Conservation (phyloP, 2,113 vertebrate species). For the Donacobius atricapilla region DNA sequence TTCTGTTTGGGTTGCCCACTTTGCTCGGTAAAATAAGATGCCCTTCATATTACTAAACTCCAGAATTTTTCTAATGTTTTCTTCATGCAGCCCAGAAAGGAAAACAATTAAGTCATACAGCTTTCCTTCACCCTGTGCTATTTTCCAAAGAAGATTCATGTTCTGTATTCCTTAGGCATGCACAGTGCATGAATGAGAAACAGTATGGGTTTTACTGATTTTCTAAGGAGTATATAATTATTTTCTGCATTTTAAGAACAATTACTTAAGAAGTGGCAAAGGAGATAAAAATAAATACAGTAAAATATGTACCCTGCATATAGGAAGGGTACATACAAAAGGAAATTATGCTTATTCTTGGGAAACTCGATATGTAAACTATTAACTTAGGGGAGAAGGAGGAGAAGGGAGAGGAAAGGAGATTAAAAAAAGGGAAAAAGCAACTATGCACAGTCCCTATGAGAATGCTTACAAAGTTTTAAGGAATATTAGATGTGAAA, state of each 20-base stretch:
- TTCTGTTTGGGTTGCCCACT: neutral
- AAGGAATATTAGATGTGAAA: neutral
- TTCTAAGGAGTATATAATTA: slow-evolving; percentile 22
- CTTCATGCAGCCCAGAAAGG: neutral
- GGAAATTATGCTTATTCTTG: neutral
- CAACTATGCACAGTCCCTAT: neutral
- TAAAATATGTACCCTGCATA: neutral
- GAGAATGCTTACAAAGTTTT: neutral
- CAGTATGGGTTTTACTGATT: slow-evolving; percentile 14
- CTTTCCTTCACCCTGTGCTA: neutral
- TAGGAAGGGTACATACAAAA: neutral
- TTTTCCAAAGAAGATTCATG: neutral
- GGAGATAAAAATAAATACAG: neutral
- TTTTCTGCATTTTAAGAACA: neutral
- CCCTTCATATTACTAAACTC: neutral
- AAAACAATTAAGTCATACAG: neutral
- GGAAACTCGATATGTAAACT: neutral
- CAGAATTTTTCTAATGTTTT: neutral
- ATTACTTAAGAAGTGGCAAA: neutral
- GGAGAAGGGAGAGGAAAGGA: neutral
- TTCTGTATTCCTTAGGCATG: slow-evolving; percentile 30
- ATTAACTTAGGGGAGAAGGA: neutral
- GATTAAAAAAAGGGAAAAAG: neutral
- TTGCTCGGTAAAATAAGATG: neutral
- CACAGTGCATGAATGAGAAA: neutral